Base-by-base conservation (phyloP, 92 coral and sea anemone species). In the Chrysogorgia sp. region DNA sequence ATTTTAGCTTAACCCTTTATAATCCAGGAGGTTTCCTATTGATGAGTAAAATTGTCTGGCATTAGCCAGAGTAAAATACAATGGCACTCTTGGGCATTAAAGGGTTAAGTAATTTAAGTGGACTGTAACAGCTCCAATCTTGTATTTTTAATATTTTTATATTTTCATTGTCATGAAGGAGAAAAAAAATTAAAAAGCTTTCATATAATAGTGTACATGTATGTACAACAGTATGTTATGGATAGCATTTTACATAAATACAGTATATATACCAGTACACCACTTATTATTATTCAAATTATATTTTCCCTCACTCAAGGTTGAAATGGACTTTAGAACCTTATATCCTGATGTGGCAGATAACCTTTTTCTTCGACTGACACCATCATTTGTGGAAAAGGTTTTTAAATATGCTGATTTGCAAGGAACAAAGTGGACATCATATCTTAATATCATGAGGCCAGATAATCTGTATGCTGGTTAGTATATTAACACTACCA, bases 341-440 rank as follows among this genome's bases (percentile, higher is more conserved):
- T 29, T 67, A 15, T 67, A 67, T 67, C 75, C 75, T 32, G 75
- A 67, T 67, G 75, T 67, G 28, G 75, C 75, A 40, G 75, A 67
- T 21, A 67, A 67, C 34, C 58, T 67, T 5, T 67, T 67, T 43
- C 55, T 67, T 9, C 56, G 75, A 13, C 32, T 67, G 57, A 37
- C 48, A 67, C 75, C 75, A 7, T 17, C 57, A 19, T 40, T 67
- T 17, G 75, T 67, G 15, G 56, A 67, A 40, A 67, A 40, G 75
- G 22, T 67, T 24, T n/a, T 67, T 10, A 37, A 24, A 19, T 67
- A 67, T 67, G 75, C 75, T 8, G 56, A 67, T 40, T 45, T 67
- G 48, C 75, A 40, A 40, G 75, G 57, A 40, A 67, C 57, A 37
- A 67, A 32, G 33, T 67, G 3, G 24, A 67, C 19, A 28, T 43